Evolutionary conservation across 2,888 invertebrate genomes (phyloP).

Genomic region (Mellilla xanthometata): DNA sequence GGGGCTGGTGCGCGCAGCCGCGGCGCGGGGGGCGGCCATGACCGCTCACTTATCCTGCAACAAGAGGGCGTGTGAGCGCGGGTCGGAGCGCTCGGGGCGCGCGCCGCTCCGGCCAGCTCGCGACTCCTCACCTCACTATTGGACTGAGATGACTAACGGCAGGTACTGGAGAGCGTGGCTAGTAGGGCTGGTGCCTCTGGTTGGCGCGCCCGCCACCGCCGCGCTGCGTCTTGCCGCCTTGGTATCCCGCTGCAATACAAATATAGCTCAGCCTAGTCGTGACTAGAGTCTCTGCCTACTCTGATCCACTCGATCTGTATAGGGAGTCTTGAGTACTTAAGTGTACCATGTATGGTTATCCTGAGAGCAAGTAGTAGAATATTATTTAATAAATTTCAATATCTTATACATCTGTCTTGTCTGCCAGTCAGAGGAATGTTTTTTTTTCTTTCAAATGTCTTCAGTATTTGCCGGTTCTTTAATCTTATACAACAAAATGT

Average conservation of each 20-base stretch:
- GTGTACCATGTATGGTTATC: too few relatives aligned
- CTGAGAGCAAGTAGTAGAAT: too few relatives aligned
- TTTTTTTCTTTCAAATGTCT: too few relatives aligned
- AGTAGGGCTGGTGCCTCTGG: slow-evolving; percentile 95
- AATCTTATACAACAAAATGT: too few relatives aligned
- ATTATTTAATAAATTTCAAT: too few relatives aligned
- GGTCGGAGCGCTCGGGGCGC: too few relatives aligned
- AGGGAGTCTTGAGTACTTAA: too few relatives aligned
- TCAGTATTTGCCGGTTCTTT: too few relatives aligned
- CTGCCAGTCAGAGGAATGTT: too few relatives aligned
- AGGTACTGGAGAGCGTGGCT: slow-evolving; percentile 66
- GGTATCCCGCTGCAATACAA: slow-evolving; percentile 84
- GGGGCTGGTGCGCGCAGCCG: slow-evolving; percentile 55
- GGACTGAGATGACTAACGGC: slow-evolving; percentile 77
- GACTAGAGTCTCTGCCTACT: background rate
- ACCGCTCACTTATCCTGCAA: slow-evolving; percentile 81
- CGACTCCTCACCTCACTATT: slow-evolving; percentile 67
- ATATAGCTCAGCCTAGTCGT: slow-evolving; percentile 3
- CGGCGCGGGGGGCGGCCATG: slow-evolving; percentile 67
- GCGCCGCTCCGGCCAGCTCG: background rate
- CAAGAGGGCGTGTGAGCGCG: slow-evolving; percentile 22
- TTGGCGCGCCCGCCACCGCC: slow-evolving; percentile 89
- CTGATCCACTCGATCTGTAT: too few relatives aligned
- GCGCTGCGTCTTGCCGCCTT: slow-evolving; percentile 93
- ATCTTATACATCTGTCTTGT: too few relatives aligned